Base-by-base conservation (phyloP, 2,113 vertebrate species). In the Cinclus cinclus region DNA sequence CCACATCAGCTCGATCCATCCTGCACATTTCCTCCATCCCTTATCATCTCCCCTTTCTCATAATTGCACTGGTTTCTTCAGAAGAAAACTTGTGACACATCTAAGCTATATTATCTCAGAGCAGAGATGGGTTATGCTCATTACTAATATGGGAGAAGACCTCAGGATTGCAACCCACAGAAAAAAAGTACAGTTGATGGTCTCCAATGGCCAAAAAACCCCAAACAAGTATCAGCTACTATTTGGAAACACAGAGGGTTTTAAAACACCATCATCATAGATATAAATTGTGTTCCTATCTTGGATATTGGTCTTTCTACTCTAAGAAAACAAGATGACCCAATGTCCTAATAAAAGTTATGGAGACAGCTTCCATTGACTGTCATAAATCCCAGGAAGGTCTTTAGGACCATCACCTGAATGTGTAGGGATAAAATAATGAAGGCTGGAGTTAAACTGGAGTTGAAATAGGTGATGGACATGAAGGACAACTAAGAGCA, bases 1-100 rank as follows among this genome's bases (percentile, higher is more conserved):
- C 24, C 47, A 44, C 15, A 60, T 27, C 65, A 89, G 24, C 30
- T 68, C 11, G 0, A 64, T 60, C 33, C 22, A 56, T 50, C 18
- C 39, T 50, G 64, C 9, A 21, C 7, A 19, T 22, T 69, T 84
- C 30, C 30, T 70, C 50, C 1, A 0, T 13, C n/a, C 16, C 1
- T 39, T 49, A 7, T 27, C 44, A 77, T 47, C 27, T 87, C 28
- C 9, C 52, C 44, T 68, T 76, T 65, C 62, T 68, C 59, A 47
- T 15, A 50, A 63, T 7, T 42, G 24, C 28, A n/a, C 6, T 35
- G 8, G 8, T 76, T 87, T 85, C 53, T 69, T 60, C 69, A 92
- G 49, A 44, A 33, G 44, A 84, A 81, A 70, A 62, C 2, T 3
- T 33, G 12, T 22, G 33, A 44, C 2, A 33, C 39, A 13, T n/a